phyloP scores from a whole-genome alignment of 2,888 invertebrate species.

The Microdon myrmicae region DNA sequence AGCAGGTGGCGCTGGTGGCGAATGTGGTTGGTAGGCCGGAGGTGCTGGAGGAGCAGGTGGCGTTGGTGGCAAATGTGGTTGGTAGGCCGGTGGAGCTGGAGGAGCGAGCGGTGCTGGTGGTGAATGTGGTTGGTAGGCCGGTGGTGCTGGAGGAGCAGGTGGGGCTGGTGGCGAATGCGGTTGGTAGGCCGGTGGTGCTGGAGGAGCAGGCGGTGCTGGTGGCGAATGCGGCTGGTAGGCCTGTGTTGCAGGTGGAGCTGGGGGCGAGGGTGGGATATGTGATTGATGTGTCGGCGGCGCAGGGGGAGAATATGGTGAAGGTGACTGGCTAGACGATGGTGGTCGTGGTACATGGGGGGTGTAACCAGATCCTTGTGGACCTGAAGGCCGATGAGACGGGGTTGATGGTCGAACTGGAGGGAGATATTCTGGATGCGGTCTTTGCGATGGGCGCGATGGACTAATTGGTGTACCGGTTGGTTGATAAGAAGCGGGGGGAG shows the following conservation, averaged over 20 bases:
- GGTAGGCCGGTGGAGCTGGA: constrained; percentile 34
- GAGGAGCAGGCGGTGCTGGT: constrained; percentile 47
- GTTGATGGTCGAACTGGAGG: constrained; percentile 33
- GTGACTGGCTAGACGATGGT: background rate
- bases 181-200: constrained; percentile 53
- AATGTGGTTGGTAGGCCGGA: constrained; percentile 16
- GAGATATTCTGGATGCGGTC: too few relatives aligned
- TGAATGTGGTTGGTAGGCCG: constrained; percentile 34
- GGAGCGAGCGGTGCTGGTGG: constrained; percentile 31
- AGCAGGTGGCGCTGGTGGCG: constrained; percentile 28
- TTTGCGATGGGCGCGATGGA: too few relatives aligned
- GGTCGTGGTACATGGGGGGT: background rate
- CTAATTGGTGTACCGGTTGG: too few relatives aligned
- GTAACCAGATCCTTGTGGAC: constrained; percentile 31
- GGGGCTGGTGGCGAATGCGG: constrained; percentile 45
- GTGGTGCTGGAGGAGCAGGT: constrained; percentile 56
- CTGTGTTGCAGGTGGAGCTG: constrained; percentile 49
- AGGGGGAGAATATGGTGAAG: constrained; percentile 5
- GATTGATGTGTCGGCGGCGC: background rate
- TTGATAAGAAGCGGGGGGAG: constrained; percentile 26
- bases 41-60: constrained; percentile 36
- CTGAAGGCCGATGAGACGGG: constrained; percentile 32
- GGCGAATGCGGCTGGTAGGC: constrained; percentile 38
- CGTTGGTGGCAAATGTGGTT: constrained; percentile 32
- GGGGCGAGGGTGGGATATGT: constrained; percentile 17